Conservation (phyloP, 1,140 invertebrate species). For the Zaprionus ornatus region DNA sequence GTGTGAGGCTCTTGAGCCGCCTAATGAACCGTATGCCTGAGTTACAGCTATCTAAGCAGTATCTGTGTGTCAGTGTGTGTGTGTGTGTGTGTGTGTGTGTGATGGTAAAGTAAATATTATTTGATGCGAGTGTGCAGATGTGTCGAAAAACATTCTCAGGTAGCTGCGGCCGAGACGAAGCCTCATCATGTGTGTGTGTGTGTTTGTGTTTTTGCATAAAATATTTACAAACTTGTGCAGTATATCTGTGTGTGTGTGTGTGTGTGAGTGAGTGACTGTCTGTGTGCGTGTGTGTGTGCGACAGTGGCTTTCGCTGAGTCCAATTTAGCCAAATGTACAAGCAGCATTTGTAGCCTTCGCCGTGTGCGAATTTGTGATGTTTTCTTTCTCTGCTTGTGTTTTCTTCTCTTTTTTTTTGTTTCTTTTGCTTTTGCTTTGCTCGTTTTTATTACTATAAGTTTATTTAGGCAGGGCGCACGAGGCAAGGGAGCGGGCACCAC, state of each 20-base stretch:
- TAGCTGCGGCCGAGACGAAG: constrained; percentile 45
- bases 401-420: constrained; percentile 16
- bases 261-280: background rate
- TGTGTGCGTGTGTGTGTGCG: constrained; percentile 29
- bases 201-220: constrained; percentile 78
- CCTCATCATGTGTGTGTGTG: constrained; percentile 57
- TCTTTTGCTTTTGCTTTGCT: constrained; percentile 37
- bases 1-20: constrained; percentile 51
- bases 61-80: background rate
- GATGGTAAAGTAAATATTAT: constrained; percentile 74
- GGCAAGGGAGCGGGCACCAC: constrained; percentile 51
- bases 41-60: constrained; percentile 9
- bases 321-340: constrained; percentile 77
- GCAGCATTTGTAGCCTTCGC: constrained; percentile 61
- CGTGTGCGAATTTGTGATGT: constrained; percentile 31
- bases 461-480: constrained; percentile 64
- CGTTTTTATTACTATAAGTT: constrained; percentile 78
- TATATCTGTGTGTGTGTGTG: constrained; percentile 45
- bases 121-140: constrained; percentile 68
- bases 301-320: constrained; percentile 68
- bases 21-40: constrained; percentile 68
- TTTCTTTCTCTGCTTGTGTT: constrained; percentile 23
- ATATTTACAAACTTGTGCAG: constrained; percentile 74
- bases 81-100: constrained; percentile 19
- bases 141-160: constrained; percentile 78